Evolutionary conservation across 2,113 vertebrate species (phyloP), one percentile per base, ranked within the genome.

Genomic region (Neoarius graeffei): DNA sequence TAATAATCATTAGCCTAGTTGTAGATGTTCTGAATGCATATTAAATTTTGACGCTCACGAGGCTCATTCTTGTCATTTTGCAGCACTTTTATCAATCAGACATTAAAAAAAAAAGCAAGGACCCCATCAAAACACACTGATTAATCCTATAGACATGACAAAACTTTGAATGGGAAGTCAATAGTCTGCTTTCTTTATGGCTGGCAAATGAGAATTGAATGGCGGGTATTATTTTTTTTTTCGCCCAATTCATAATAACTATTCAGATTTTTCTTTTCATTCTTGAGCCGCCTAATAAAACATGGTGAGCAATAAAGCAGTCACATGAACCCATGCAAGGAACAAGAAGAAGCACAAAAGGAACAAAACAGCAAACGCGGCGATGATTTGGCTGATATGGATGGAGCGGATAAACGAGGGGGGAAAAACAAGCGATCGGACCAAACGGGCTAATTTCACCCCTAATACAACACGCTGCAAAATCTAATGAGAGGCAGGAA

Each of bases 401-500:
- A 59, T 67, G 81, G 60, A 59, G 50, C 73, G 87, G 85, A 86
- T 88, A 88, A 85, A 80, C 54, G 54, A 86, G 81, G 48, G 83
- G 42, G 42, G 42, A 42, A 89, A 87, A 89, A 90, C 88, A 89
- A 83, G 90, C 88, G 88, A 87, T 90, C 84, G 86, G 81, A 90
- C 66, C 85, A 90, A 88, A 88, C 85, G 59, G 88, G 86, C 86
- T 91, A 89, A 91, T 91, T 91, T 91, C 88, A 82, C 76, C 84
- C 85, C 77, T 89, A 89, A 89, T 90, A 60, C 86, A 87, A 85
- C 90, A 88, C 80, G 81, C 83, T 79, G 60, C 59, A 73, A 57
- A 86, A 91, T 90, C 87, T 90, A 92, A 89, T 85, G 86, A 90
- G 88, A 90, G 80, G 86, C 80, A 80, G 88, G 90, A 90, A 91